phyloP scores from a whole-genome alignment of 2,888 invertebrate species.

The Eristalis pertinax region DNA sequence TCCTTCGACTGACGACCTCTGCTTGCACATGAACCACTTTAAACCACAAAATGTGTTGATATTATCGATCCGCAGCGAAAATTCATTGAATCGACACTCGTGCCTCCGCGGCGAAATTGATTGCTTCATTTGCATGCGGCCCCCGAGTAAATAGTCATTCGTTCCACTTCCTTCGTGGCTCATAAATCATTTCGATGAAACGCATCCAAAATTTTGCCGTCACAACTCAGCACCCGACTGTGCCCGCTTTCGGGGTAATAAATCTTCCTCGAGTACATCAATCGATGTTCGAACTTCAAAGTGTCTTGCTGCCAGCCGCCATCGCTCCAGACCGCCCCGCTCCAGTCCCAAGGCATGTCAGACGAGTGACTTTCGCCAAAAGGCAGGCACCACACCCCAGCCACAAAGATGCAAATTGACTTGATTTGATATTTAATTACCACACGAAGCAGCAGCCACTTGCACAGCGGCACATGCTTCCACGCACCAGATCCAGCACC shows the following conservation, averaged over 20 bases:
- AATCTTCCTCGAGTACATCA: not conserved
- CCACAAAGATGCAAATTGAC: constrained; percentile 41
- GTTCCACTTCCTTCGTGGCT: not conserved
- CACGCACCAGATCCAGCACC: not conserved
- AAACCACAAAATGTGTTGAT: not conserved
- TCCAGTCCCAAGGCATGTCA: too few relatives aligned
- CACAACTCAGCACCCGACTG: not conserved
- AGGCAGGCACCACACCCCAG: not conserved
- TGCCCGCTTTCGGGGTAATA: not conserved
- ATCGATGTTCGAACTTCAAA: constrained; percentile 38
- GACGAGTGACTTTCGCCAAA: not conserved
- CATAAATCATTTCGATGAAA: constrained; percentile 30
- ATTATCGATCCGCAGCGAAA: not conserved
- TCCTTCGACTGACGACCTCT: not conserved
- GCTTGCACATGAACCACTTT: not conserved
- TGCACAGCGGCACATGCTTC: not conserved
- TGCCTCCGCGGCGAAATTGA: not conserved
- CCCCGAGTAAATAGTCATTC: not conserved
- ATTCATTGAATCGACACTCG: not conserved
- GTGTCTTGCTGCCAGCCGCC: not conserved
- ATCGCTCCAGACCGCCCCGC: too few relatives aligned
- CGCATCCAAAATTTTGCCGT: not conserved
- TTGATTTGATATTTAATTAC: constrained; percentile 45
- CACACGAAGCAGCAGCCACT: not conserved
- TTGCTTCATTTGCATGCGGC: constrained; percentile 37